Percentiles rank a stretch among this genome's conserved stretches.
phyloP scores from a whole-genome alignment of 2,113 vertebrate species.

The Cottus gobio region DNA sequence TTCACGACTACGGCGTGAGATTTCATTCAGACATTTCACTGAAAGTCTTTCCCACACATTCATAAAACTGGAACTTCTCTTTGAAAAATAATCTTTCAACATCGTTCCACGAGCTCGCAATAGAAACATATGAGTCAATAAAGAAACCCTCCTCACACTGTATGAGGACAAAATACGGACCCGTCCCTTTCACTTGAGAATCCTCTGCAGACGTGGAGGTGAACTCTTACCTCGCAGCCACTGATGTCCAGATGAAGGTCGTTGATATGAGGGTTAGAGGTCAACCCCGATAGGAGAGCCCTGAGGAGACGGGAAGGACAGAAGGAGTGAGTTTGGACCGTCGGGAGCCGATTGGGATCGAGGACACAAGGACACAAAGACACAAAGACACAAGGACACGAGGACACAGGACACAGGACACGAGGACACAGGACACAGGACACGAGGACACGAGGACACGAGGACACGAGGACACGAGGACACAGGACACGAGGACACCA shows the following conservation, averaged over 20 bases:
- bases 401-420: conserved; percentile 13
- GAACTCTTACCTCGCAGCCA: conserved; percentile 85
- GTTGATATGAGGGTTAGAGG: conserved; percentile 87
- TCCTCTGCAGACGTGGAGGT: neutral
- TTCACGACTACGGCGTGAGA: neutral
- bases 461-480: conserved; percentile 13
- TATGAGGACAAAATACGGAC: neutral
- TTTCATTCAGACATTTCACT: neutral
- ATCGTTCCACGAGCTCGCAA: too few species aligned
- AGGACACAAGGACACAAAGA: conserved; percentile 13
- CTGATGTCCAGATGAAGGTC: conserved; percentile 89
- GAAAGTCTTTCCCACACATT: neutral
- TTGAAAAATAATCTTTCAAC: too few species aligned
- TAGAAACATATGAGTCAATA: too few species aligned
- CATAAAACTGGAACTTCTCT: neutral
- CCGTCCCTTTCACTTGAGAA: neutral
- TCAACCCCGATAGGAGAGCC: conserved; percentile 85
- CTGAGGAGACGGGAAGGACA: conserved; percentile 60
- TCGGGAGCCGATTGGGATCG: conserved; percentile 7
- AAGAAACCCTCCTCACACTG: too few species aligned
- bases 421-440: conserved; percentile 16
- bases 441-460: conserved; percentile 3
- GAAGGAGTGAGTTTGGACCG: conserved; percentile 28
- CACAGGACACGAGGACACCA: conserved; percentile 15
- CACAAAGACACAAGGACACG: neutral